These are phyloP conservation scores for Periparus ater DNA, from an alignment of 2,797 vertebrate genomes.

Conservation along the genomic window DNA sequence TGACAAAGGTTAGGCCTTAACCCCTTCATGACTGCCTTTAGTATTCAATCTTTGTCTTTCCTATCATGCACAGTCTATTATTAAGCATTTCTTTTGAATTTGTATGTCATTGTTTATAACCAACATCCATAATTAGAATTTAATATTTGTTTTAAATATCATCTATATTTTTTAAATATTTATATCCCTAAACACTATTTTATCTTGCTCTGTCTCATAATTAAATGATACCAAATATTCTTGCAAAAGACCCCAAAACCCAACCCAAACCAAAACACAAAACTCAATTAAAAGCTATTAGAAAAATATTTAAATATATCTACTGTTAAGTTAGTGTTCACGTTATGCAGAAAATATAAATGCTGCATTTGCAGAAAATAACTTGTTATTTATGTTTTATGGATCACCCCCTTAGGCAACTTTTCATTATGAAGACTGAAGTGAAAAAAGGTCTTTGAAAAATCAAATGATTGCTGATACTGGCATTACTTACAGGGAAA, in stretches of 20 bases:
- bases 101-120: not conserved
- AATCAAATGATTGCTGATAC: constrained; percentile 1
- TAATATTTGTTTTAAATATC: not conserved
- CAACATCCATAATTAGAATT: not conserved
- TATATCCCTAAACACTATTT: not conserved
- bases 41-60: not conserved
- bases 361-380: constrained; percentile 8
- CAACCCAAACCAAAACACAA: not conserved
- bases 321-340: not conserved
- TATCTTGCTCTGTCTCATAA: not conserved
- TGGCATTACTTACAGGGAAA: not conserved
- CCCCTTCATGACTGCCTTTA: not conserved
- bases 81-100: not conserved
- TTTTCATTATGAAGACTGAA: constrained; percentile 25
- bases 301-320: not conserved
- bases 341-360: constrained; percentile 20
- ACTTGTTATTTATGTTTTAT: constrained; percentile 23
- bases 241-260: not conserved
- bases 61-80: not conserved
- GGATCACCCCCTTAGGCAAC: not conserved
- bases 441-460: constrained; percentile 29
- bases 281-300: not conserved
- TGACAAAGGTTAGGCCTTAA: not conserved
- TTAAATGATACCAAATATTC: not conserved
- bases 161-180: not conserved